Percentiles rank a stretch among this genome's conserved stretches.
Evolutionary conservation across 92 coral and sea anemone species (phyloP).

Genomic region (Isaurus tuberculatus): DNA sequence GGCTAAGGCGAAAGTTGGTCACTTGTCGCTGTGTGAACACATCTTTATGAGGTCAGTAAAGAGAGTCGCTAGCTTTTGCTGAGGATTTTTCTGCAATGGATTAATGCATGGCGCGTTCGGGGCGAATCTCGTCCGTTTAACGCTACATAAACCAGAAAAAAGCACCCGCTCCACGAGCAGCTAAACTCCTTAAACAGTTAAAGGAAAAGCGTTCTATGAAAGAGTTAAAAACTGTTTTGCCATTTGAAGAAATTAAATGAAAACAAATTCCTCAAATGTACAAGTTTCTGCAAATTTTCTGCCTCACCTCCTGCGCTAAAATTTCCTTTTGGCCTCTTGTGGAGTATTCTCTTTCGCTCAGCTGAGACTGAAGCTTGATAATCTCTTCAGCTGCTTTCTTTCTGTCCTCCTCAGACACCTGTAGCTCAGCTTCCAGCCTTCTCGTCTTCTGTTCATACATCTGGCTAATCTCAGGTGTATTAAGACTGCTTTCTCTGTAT

Average conservation of each 20-base stretch:
- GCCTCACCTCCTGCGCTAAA: slow-evolving; percentile 73
- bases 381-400: slow-evolving; percentile 71
- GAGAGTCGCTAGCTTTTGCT: no score
- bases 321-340: slow-evolving; percentile 76
- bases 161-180: no score
- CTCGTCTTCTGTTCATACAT: slow-evolving; percentile 83
- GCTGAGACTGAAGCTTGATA: slow-evolving; percentile 73
- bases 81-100: no score
- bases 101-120: no score
- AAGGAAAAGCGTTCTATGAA: no score
- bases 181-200: no score
- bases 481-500: slow-evolving; percentile 52
- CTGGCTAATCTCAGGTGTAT: slow-evolving; percentile 70
- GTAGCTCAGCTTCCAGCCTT: slow-evolving; percentile 80
- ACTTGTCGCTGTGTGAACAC: no score
- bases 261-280: no score
- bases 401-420: slow-evolving; percentile 81
- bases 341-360: slow-evolving; percentile 74
- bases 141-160: no score
- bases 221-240: neutral
- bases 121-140: no score
- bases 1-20: no score
- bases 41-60: no score
- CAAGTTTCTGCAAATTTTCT: neutral
- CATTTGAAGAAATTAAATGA: neutral